These are phyloP conservation scores for Opisthograptis luteolata DNA, from an alignment of 2,888 invertebrate species.

Conservation along the genomic window DNA sequence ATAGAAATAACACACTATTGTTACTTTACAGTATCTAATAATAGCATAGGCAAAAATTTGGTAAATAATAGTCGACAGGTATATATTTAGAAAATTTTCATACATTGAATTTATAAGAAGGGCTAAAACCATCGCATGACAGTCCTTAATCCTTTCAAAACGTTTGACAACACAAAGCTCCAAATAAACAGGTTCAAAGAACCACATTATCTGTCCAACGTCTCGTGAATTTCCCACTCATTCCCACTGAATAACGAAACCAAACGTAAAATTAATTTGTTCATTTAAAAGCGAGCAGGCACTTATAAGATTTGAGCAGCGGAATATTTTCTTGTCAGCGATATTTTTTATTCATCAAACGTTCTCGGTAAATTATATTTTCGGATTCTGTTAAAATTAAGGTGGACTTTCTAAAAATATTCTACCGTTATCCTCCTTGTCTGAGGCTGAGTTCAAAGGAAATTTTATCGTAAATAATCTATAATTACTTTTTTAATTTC, in stretches of 20 bases:
- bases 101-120: too few relatives aligned
- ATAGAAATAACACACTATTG: too few relatives aligned
- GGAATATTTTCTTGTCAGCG: conserved; percentile 30
- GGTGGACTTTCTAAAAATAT: conserved; percentile 10
- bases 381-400: conserved; percentile 17
- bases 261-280: conserved; percentile 56
- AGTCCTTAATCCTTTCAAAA: conserved; percentile 35
- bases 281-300: conserved; percentile 39
- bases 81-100: too few relatives aligned
- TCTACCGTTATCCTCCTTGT: conserved; percentile 17
- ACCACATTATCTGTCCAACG: conserved; percentile 56
- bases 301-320: conserved; percentile 25
- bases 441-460: conserved; percentile 11
- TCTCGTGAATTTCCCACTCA: conserved; percentile 57
- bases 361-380: conserved; percentile 21
- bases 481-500: too few relatives aligned
- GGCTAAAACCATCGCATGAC: too few relatives aligned
- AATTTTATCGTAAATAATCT: too few relatives aligned
- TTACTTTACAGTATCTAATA: too few relatives aligned
- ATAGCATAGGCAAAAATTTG: too few relatives aligned
- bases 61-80: too few relatives aligned
- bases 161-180: conserved; percentile 36
- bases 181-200: conserved; percentile 51
- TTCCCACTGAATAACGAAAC: conserved; percentile 43
- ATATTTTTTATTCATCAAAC: conserved; percentile 30